These are phyloP conservation scores for Apodemia mormo DNA, from an alignment of 2,888 invertebrate species.

Conservation along the genomic window DNA sequence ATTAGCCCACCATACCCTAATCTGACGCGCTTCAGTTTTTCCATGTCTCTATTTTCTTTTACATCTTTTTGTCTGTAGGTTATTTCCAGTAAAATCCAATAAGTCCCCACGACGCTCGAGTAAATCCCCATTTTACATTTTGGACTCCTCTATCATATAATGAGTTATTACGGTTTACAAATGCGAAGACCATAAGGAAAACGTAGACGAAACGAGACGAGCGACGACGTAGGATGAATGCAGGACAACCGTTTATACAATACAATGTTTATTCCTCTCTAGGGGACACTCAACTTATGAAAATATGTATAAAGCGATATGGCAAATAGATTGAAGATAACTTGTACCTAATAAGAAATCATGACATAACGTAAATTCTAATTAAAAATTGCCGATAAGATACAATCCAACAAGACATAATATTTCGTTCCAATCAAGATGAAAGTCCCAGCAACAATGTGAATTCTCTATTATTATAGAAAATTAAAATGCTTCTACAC, in stretches of 20 bases:
- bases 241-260: neutral
- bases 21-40: too few relatives aligned
- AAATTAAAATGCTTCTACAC: neutral
- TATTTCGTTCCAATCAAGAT: neutral
- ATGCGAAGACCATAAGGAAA: too few relatives aligned
- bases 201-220: too few relatives aligned
- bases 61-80: too few relatives aligned
- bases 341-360: conserved; percentile 22
- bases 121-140: too few relatives aligned
- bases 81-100: too few relatives aligned
- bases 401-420: neutral
- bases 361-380: conserved; percentile 3
- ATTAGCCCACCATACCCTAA: too few relatives aligned
- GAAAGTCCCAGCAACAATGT: neutral
- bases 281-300: neutral
- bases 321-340: neutral
- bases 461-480: neutral
- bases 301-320: neutral
- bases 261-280: neutral
- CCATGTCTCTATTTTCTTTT: too few relatives aligned
- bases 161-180: too few relatives aligned
- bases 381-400: neutral
- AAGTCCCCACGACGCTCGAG: too few relatives aligned
- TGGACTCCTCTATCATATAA: too few relatives aligned
- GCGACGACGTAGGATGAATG: too few relatives aligned